Evolutionary conservation across 2,888 invertebrate genomes (phyloP), one percentile per base, ranked within the genome.

Genomic region (Xestia sexstrigata): DNA sequence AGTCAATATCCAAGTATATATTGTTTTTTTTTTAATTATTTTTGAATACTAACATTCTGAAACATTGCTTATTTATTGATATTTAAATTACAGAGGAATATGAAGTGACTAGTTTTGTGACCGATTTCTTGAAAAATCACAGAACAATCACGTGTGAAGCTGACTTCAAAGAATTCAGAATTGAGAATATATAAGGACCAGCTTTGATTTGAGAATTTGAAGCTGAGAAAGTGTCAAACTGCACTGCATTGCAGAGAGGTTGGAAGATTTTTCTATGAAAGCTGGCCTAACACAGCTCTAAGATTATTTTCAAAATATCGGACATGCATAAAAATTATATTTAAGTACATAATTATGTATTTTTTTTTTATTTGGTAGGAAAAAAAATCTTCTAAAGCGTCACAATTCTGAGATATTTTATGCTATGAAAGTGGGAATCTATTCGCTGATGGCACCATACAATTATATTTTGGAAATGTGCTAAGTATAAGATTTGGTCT

Each of bases 1-100:
- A 97, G 97, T 86, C 95, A 93, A 82, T 97, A 97, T 91, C 97
- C 97, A 90, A 94, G 97, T 97, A 89, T 23, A n/a, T 55, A 65
- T 17, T 65, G 2, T 52, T 35, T 30, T 7, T 35, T 39, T 42
- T 65, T 65, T 11, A 30, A 0, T 0, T 30, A n/a, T 60, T 20
- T 49, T 17, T 17, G n/a, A 52, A 23, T 49, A 9, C 1, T n/a
- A 20, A 30, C 7, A 52, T 60, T 47, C 8, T 73, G 26, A 15
- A 13, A 0, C 26, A 26, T 39, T 35, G 9, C 20, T 67, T 39
- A 67, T 79, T 45, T 45, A 45, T 45, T 66, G 35, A 66, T 45
- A 6, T 70, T 87, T 88, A 78, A 83, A 63, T 97, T 97, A 87
- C 96, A 97, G 97, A 95, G 89, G 95, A 97, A 92, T 94, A 95